phyloP scores from a whole-genome alignment of 2,888 invertebrate genomes.

The Caenorhabditis becei region DNA sequence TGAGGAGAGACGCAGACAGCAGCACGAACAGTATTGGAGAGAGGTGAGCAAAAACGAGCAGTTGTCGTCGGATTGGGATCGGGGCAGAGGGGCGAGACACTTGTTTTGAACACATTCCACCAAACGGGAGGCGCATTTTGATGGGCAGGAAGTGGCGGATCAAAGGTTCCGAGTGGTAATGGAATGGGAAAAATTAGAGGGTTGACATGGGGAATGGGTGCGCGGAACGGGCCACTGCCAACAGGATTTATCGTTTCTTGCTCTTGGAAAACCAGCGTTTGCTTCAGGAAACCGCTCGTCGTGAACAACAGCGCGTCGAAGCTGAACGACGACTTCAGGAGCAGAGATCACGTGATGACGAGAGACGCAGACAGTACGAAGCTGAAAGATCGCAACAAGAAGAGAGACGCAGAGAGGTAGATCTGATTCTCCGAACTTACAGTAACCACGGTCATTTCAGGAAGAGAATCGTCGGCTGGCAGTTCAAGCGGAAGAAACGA shows the following conservation, averaged over 20 bases:
- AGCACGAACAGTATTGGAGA: constrained; percentile 59
- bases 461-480: constrained; percentile 42
- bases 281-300: constrained; percentile 56
- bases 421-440: neutral
- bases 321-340: constrained; percentile 48
- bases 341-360: constrained; percentile 55
- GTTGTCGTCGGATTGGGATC: constrained; percentile 13
- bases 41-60: constrained; percentile 35
- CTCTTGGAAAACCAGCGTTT: too few relatives aligned
- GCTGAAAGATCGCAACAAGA: constrained; percentile 41
- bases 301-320: constrained; percentile 45
- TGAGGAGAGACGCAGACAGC: constrained; percentile 57
- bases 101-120: constrained; percentile 55
- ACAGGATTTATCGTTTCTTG: too few relatives aligned
- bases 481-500: constrained; percentile 33
- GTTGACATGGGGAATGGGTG: constrained; percentile 5
- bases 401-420: constrained; percentile 51
- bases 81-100: constrained; percentile 10
- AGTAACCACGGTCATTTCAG: constrained; percentile 9
- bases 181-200: constrained; percentile 24
- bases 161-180: constrained; percentile 15
- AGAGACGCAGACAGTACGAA: constrained; percentile 53
- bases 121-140: constrained; percentile 37
- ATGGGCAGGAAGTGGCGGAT: constrained; percentile 11
- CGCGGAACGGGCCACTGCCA: too few relatives aligned